These are phyloP conservation scores for Acropora yongei DNA, from an alignment of 64 coral and sea anemone genomes.

Conservation along the genomic window DNA sequence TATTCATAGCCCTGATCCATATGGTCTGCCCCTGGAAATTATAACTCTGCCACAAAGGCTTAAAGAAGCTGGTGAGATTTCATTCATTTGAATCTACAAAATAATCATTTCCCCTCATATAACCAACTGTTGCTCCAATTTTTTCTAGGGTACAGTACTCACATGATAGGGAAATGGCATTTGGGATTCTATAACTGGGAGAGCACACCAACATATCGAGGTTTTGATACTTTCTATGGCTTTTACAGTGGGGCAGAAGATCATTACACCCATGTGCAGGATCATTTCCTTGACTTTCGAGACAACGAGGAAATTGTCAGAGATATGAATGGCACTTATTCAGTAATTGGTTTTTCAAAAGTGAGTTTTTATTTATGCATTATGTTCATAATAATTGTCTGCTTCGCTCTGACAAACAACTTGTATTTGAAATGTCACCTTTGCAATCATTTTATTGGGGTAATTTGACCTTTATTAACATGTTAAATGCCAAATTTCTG, in stretches of 20 bases:
- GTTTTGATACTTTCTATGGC: slow-evolving; percentile 92
- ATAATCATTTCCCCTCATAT: no score
- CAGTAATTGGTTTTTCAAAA: slow-evolving; percentile 64
- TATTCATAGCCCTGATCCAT: slow-evolving; percentile 69
- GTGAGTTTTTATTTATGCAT: not conserved
- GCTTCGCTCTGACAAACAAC: no score
- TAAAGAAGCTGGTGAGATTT: slow-evolving; percentile 64
- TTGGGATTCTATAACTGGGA: slow-evolving; percentile 87
- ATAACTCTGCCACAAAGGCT: slow-evolving; percentile 82
- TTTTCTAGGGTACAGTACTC: slow-evolving; percentile 78
- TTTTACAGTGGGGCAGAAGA: slow-evolving; percentile 82
- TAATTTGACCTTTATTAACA: no score
- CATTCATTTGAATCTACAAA: not conserved
- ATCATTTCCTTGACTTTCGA: slow-evolving; percentile 63
- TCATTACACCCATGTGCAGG: slow-evolving; percentile 80
- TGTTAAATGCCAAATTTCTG: no score
- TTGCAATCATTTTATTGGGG: no score
- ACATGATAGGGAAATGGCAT: slow-evolving; percentile 96
- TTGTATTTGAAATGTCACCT: no score
- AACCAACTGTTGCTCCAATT: not conserved
- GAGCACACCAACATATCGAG: slow-evolving; percentile 81
- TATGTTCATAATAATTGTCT: no score
- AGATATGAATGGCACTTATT: slow-evolving; percentile 76
- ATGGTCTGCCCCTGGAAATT: slow-evolving; percentile 80
- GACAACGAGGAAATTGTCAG: slow-evolving; percentile 74